phyloP scores from a whole-genome alignment of 1,140 invertebrate species.

The Vanessa tameamea region DNA sequence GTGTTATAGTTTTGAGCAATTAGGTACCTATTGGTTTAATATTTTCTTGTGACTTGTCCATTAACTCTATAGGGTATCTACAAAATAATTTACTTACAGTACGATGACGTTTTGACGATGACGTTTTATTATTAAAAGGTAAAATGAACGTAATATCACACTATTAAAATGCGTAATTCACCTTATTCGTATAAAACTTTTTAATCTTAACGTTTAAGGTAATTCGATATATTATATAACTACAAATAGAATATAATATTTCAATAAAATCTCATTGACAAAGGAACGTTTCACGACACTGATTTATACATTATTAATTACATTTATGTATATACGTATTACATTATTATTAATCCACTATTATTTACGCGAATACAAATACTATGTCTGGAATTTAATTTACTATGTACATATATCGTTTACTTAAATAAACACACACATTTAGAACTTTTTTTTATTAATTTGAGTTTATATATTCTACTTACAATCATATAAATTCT shows the following conservation, averaged over 20 bases:
- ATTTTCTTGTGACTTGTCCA: too few relatives aligned
- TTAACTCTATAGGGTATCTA: too few relatives aligned
- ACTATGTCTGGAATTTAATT: constrained; percentile 56
- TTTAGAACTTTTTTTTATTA: constrained; percentile 57
- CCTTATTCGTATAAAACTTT: constrained; percentile 50
- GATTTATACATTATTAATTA: constrained; percentile 56
- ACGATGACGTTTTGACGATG: too few relatives aligned
- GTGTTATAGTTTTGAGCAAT: too few relatives aligned
- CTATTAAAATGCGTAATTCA: constrained; percentile 8
- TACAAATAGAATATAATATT: constrained; percentile 63
- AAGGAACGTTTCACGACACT: constrained; percentile 71
- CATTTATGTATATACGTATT: constrained; percentile 59
- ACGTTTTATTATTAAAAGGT: too few relatives aligned
- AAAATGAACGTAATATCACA: background rate
- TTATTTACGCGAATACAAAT: constrained; percentile 62
- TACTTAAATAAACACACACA: constrained; percentile 48
- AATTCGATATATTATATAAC: constrained; percentile 36
- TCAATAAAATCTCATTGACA: constrained; percentile 66
- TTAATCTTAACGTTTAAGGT: constrained; percentile 11
- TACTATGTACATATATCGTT: constrained; percentile 53
- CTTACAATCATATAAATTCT: constrained; percentile 42
- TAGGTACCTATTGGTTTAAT: too few relatives aligned
- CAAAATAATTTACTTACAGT: too few relatives aligned
- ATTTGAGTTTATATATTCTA: constrained; percentile 38
- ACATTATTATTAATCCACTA: constrained; percentile 51